Conservation (phyloP, 2,888 invertebrate species). For the Mantis religiosa region DNA sequence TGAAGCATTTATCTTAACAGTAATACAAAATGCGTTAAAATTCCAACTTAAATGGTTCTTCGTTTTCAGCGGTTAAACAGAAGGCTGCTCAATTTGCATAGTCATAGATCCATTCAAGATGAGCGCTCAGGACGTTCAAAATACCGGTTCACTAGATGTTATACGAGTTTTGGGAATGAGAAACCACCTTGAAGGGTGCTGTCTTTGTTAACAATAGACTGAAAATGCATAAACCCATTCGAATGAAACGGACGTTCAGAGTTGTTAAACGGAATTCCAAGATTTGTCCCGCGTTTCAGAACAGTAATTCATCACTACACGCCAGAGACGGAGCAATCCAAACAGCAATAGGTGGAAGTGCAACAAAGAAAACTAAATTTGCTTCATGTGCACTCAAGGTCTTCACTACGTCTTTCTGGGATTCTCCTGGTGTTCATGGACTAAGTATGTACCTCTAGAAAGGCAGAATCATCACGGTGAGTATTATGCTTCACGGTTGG, state of each 20-base stretch:
- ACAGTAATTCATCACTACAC: background rate
- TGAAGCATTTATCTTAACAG: background rate
- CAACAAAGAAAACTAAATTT: background rate
- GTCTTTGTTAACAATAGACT: background rate
- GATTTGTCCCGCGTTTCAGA: background rate
- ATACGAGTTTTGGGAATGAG: too few species aligned
- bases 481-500: background rate
- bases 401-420: background rate
- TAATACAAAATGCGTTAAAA: background rate
- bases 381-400: background rate
- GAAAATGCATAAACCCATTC: background rate
- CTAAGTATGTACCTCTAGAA: background rate
- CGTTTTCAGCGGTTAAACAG: background rate
- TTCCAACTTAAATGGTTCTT: background rate
- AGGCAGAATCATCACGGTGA: background rate
- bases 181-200: too few species aligned
- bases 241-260: background rate
- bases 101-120: background rate
- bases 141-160: too few species aligned
- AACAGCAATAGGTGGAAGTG: background rate
- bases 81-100: background rate
- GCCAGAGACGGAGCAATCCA: background rate
- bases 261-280: background rate
- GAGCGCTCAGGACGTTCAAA: too few species aligned
- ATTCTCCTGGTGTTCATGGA: background rate